Base-by-base conservation (phyloP, 1,140 invertebrate genomes). In the Atta texana region DNA sequence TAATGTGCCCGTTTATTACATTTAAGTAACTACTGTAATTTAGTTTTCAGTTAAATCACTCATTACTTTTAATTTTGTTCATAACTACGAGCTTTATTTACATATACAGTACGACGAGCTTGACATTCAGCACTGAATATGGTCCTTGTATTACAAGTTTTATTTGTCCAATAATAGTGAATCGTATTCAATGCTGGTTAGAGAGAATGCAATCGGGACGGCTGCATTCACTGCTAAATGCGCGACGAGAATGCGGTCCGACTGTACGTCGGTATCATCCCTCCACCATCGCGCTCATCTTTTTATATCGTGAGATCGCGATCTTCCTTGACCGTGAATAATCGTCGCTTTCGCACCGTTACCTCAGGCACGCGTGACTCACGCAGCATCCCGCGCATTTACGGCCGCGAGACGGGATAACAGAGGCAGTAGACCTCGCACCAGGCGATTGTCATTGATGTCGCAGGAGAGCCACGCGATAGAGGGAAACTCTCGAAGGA, bases 401-500 rank as follows among this genome's bases (percentile, higher is more conserved):
- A 63, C 80, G n/a, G 16, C 24, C 53, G 31, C 21, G 44, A 44
- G 39, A 8, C 18, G 24, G 18, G 28, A 28, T 34, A 55, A 14
- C n/a, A 8, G 55, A 64, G n/a, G 28, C 28, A 24, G 28, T 5
- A 34, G 71, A 34, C n/a, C 14, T 76, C 82, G 69, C n/a, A n/a
- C 8, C 69, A 61, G 59, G 68, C 66, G 39, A 85, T 57, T 85
- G 75, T 89, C 81, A 81, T 87, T 74, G 80, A 84, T 84, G 80
- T 64, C 68, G 66, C 51, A n/a, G 59, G 80, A 49, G 78, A 86
- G 85, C 64, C 82, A 64, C 72, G 68, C 44, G 55, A 69, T 74
- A 72, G 76, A 82, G 76, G 76, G 85, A 87, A 90, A 87, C 89
- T 84, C 76, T 72, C 55, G 39, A 51, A 63, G 81, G 89, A 87